A percentile compares a stretch with the other conserved stretches of the same genome.
Evolutionary conservation across 2,113 vertebrate genomes (phyloP).

Genomic region (Bubo blakistoni): DNA sequence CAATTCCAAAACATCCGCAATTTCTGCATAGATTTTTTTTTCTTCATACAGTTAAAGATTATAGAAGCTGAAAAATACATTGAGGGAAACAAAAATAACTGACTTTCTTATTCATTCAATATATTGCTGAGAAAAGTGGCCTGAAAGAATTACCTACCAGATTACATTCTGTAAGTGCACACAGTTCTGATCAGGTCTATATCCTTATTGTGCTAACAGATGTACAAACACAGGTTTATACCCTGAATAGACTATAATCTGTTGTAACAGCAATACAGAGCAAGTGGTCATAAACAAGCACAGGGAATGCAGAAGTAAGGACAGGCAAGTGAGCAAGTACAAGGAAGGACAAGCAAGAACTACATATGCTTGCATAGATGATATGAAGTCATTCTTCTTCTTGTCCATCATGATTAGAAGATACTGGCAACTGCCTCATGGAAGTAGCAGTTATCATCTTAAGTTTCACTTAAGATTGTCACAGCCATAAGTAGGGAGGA

Average conservation of each 20-base stretch:
- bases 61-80: not conserved
- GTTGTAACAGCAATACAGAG: not conserved
- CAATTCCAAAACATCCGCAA: not conserved
- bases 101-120: not conserved
- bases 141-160: not conserved
- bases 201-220: not conserved
- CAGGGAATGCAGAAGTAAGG: not conserved
- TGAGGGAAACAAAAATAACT: not conserved
- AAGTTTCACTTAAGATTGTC: not conserved
- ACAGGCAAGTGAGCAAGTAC: not conserved
- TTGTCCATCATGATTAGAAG: rapidly evolving
- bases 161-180: not conserved
- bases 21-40: not conserved
- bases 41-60: not conserved
- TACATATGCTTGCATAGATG: not conserved
- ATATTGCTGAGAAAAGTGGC: not conserved
- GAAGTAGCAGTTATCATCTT: not conserved
- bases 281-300: not conserved
- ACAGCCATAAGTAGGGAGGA: not conserved
- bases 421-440: not conserved
- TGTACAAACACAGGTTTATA: not conserved
- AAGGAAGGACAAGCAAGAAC: not conserved
- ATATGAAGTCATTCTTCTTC: not conserved
- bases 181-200: not conserved
- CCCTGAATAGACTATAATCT: not conserved